Evolutionary conservation across 2,888 invertebrate genomes (phyloP).

Genomic region (Stomorhina lunata): DNA sequence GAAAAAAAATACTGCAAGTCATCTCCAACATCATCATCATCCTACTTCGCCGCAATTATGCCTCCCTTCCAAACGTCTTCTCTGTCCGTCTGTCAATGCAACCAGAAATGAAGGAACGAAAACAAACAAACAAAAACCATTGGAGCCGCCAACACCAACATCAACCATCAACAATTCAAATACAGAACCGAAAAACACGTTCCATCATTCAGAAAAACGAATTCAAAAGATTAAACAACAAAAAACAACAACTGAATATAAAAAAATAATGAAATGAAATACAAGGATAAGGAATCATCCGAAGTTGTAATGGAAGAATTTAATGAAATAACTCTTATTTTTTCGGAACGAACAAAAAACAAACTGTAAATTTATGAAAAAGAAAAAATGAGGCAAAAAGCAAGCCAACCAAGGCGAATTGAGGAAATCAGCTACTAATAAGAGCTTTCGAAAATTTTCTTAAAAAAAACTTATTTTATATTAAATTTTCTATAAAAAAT

Average conservation of each 20-base stretch:
- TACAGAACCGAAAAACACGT: conserved; percentile 19
- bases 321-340: conserved; percentile 38
- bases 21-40: not conserved
- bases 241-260: too few species aligned
- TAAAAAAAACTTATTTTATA: too few species aligned
- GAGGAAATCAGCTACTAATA: not conserved
- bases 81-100: too few species aligned
- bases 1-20: conserved; percentile 43
- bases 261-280: not conserved
- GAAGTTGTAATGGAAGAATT: conserved; percentile 18
- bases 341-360: conserved; percentile 25
- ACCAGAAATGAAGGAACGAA: conserved; percentile 1
- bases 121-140: not conserved
- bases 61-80: too few species aligned
- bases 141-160: not conserved
- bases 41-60: too few species aligned
- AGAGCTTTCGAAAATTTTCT: not conserved
- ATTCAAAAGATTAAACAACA: not conserved
- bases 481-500: too few species aligned
- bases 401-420: not conserved
- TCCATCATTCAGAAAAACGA: not conserved
- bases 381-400: not conserved
- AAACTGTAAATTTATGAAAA: not conserved
- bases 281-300: conserved; percentile 19
- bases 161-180: conserved; percentile 12